A percentile compares a stretch with the other conserved stretches of the same genome.
Evolutionary conservation across 2,888 invertebrate genomes (phyloP).

Genomic region (Leucania comma): DNA sequence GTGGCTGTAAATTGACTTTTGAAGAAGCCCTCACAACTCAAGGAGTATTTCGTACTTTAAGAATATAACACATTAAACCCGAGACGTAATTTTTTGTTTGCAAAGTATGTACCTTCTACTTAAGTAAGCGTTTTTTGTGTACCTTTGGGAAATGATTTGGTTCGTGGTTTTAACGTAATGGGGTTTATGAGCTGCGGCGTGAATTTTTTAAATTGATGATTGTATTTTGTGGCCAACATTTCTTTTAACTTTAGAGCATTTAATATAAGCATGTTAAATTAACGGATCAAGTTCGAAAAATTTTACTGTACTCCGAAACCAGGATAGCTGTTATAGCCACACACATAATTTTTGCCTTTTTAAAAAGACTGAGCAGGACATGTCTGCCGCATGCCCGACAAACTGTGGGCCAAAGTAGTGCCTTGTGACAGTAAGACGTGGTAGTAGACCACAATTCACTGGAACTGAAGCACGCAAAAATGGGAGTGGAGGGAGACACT

Average conservation of each 20-base stretch:
- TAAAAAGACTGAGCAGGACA: no score
- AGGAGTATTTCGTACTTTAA: conserved; percentile 54
- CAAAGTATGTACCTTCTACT: conserved; percentile 44
- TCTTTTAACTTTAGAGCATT: conserved; percentile 1
- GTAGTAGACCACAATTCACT: no score
- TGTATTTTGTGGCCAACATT: not conserved
- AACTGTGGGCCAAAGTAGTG: no score
- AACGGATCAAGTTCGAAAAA: no score
- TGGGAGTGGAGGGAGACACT: no score
- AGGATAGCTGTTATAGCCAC: no score
- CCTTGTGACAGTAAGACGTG: no score
- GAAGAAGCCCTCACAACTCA: conserved; percentile 59
- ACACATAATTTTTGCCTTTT: no score
- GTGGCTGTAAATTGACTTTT: conserved; percentile 78
- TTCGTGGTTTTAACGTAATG: conserved; percentile 38
- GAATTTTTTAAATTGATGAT: conserved; percentile 27
- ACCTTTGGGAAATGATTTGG: conserved; percentile 57
- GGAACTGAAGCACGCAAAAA: no score
- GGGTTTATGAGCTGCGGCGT: conserved; percentile 28
- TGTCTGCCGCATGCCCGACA: no score
- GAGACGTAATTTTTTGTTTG: conserved; percentile 57
- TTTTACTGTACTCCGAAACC: no score
- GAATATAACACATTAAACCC: conserved; percentile 54
- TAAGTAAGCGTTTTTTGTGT: conserved; percentile 51
- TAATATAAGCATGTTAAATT: not conserved